Conservation (phyloP, 2,888 invertebrate genomes). For the Taphrorychus bicolor region DNA sequence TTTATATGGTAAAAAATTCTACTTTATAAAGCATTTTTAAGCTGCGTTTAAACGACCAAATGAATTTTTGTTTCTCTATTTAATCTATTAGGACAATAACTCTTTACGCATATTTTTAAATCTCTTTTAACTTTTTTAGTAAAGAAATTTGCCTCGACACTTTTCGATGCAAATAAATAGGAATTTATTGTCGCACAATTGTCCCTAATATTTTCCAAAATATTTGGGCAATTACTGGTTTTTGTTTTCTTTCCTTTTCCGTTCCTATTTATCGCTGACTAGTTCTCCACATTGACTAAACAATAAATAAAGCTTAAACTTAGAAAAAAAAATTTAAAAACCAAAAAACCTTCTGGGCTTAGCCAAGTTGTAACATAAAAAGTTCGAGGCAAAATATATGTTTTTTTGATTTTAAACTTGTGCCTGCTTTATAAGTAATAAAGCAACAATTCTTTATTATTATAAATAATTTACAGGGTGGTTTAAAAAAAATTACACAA, state of each 20-base stretch:
- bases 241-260: neutral
- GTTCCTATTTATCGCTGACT: slow-evolving; percentile 42
- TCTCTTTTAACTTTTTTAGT: neutral
- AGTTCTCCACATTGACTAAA: slow-evolving; percentile 43
- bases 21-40: slow-evolving; percentile 7
- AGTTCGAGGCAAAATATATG: neutral
- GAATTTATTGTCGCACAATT: too few relatives aligned
- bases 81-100: slow-evolving; percentile 19
- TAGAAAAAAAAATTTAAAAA: too few relatives aligned
- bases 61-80: slow-evolving; percentile 8
- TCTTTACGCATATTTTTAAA: neutral
- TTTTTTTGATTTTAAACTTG: slow-evolving; percentile 1
- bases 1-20: too few relatives aligned
- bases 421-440: neutral
- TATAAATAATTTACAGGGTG: too few relatives aligned
- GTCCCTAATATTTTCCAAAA: slow-evolving; percentile 7
- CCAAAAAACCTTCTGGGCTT: neutral
- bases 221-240: slow-evolving; percentile 31
- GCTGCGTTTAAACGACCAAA: slow-evolving; percentile 33
- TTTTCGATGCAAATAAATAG: slow-evolving; percentile 27
- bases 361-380: neutral
- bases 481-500: too few relatives aligned
- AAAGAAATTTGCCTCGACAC: neutral
- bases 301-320: too few relatives aligned
- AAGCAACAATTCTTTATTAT: too few relatives aligned